Conservation (phyloP, 2,888 invertebrate genomes). For the Caenorhabditis sp. region DNA sequence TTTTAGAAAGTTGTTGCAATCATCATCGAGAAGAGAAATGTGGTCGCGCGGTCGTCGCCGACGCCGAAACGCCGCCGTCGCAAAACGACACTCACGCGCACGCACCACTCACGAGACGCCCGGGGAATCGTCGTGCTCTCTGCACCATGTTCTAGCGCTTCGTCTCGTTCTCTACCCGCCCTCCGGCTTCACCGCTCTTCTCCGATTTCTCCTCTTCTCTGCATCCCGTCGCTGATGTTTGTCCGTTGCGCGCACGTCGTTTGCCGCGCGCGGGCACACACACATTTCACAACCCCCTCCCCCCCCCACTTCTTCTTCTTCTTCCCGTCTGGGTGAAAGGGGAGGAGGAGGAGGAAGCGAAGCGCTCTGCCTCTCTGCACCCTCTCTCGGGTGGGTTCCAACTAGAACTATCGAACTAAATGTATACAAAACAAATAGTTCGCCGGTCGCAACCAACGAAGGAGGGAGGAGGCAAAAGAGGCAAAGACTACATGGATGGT, state of each 20-base stretch:
- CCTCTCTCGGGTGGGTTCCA: too few relatives aligned
- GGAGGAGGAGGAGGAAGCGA: too few relatives aligned
- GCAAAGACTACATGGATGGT: not conserved
- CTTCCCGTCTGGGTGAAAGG: slow-evolving; percentile 4
- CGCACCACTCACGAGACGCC: slow-evolving; percentile 3
- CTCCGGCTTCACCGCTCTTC: not conserved
- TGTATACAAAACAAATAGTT: too few relatives aligned
- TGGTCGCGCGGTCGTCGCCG: not conserved
- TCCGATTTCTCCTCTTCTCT: not conserved
- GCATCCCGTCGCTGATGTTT: not conserved
- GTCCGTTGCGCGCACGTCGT: not conserved
- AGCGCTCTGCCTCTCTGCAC: slow-evolving; percentile 8
- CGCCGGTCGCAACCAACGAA: too few relatives aligned
- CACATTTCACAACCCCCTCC: not conserved
- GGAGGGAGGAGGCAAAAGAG: not conserved
- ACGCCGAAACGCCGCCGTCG: not conserved
- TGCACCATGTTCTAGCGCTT: not conserved
- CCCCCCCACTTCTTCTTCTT: not conserved
- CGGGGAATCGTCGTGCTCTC: not conserved
- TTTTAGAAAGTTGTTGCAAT: slow-evolving; percentile 9
- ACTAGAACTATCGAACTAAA: too few relatives aligned
- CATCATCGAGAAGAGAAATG: too few relatives aligned
- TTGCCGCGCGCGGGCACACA: not conserved
- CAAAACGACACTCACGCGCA: slow-evolving; percentile 8
- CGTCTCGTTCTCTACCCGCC: too few relatives aligned